These are phyloP conservation scores for Hyposoter didymator DNA, from an alignment of 2,888 invertebrate species.

Conservation along the genomic window DNA sequence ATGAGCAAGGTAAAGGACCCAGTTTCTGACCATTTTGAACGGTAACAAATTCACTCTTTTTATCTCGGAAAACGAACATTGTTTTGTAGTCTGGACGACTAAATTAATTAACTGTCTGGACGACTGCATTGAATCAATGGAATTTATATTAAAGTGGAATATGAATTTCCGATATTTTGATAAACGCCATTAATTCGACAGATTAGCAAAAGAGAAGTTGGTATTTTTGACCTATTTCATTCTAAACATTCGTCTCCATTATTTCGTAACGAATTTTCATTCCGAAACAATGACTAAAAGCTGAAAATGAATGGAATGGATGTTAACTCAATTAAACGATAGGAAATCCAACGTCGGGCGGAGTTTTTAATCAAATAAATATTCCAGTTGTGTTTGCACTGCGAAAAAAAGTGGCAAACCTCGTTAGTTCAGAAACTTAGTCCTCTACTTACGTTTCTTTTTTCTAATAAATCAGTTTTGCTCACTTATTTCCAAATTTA, in stretches of 20 bases:
- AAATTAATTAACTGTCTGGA: not conserved
- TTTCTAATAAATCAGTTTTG: constrained; percentile 30
- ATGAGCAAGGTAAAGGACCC: constrained; percentile 13
- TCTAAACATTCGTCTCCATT: not conserved
- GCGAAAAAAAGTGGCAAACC: not conserved
- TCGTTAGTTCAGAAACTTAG: constrained; percentile 8
- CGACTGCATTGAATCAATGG: not conserved
- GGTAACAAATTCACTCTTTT: constrained; percentile 21
- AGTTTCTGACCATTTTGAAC: constrained; percentile 10
- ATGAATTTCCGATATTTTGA: not conserved
- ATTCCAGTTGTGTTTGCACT: not conserved
- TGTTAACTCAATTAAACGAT: not conserved
- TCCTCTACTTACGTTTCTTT: constrained; percentile 15
- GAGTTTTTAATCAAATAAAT: not conserved
- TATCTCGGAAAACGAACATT: not conserved
- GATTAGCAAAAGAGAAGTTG: not conserved
- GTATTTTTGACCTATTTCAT: not conserved
- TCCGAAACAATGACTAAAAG: not conserved
- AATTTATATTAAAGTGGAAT: not conserved
- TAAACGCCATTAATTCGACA: not conserved
- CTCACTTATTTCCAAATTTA: constrained; percentile 61
- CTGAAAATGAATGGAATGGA: not conserved
- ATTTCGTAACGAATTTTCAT: not conserved
- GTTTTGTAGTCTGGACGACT: not conserved
- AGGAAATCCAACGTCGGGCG: not conserved